Evolutionary conservation across 1,140 invertebrate species (phyloP), one percentile per base, ranked within the genome.

Genomic region (Macrosteles quadrilineatus): DNA sequence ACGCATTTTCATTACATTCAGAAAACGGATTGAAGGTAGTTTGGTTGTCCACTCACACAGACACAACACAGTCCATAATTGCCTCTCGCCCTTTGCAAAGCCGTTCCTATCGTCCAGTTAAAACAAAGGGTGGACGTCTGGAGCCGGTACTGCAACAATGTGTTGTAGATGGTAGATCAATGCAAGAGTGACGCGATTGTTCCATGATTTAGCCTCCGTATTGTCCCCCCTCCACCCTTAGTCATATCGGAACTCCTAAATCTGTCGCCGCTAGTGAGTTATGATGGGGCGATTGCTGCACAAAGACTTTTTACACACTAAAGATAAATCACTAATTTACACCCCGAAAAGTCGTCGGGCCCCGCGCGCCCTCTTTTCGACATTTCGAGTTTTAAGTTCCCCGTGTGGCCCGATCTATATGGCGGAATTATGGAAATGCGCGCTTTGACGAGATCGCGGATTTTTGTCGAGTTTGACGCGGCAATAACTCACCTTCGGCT

Each of bases 181-280:
- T 36, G 32, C 32, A 36, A 36, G 32, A 19, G 47, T 50, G 47
- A 50, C 47, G 17, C 47, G 21, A 27, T 59, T 25, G 55, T 59
- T 30, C 27, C 55, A 29, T 59, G 27, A 27, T 59, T 59, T 59
- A 50, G 47, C 47, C 47, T 14, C 47, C 21, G 21, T 50, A 50
- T 50, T 50, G 47, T 50, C 47, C 47, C 47, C 21, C n/a, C 47
- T n/a, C 31, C 57, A 14, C 21, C 55, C 55, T 59, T 23, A 59
- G 59, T 63, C 59, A 63, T 63, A 63, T 63, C 59, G 59, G 59
- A 63, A 63, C 59, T 63, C 59, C 59, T 63, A 63, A 63, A 63
- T 63, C 59, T 63, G 59, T 63, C 59, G 27, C 2, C n/a, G 11
- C 59, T 19, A 17, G 27, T 63, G 59, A 63, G 59, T 63, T 63